Evolutionary conservation across 1,140 invertebrate species (phyloP), one percentile per base, ranked within the genome.

Genomic region (Caenorhabditis briggsae): DNA sequence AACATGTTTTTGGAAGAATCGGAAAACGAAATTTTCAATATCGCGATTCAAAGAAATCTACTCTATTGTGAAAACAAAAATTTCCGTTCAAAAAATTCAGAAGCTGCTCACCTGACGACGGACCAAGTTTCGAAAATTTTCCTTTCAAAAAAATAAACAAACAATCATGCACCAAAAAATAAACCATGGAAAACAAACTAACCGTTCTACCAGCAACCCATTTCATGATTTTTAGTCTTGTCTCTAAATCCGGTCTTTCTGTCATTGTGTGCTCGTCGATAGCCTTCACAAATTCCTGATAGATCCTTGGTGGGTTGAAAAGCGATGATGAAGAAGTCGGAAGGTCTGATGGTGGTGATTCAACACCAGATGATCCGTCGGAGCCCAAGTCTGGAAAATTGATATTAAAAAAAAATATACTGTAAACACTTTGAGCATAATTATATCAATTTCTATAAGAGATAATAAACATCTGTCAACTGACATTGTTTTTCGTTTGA

Each of bases 191-290:
- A 56, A 64, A 59, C 56, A 14, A 55, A 85, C 84, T 85, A 85
- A 82, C 83, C 83, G 55, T 48, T 14, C 64, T 25, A 46, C 74
- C 87, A 23, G 82, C 43, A 33, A 89, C 53, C 89, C 89, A 89
- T 82, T 87, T 56, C 53, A 89, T 55, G 25, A 89, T 89, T 61
- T 89, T 89, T 23, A 90, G 64, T 0, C 85, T 48, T 12, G 89
- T 84, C 46, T 90, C 64, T 14, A 86, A 61, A 82, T 90, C 83
- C 2, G 89, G 89, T 7, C 64, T 55, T 41, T 89, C 88, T 3
- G 56, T 33, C 46, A 89, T 64, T 25, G 88, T 74, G 20, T 90
- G 82, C 59, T 86, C 84, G n/a, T 89, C 89, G 18, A 89, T 87
- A 8, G 89, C 89, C 85, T 82, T 89, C 25, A 84, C 59, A 65